A percentile compares a stretch with the other conserved stretches of the same genome.
Evolutionary conservation across 2,113 vertebrate species (phyloP).

Genomic region (Microcebus lehilahytsara): DNA sequence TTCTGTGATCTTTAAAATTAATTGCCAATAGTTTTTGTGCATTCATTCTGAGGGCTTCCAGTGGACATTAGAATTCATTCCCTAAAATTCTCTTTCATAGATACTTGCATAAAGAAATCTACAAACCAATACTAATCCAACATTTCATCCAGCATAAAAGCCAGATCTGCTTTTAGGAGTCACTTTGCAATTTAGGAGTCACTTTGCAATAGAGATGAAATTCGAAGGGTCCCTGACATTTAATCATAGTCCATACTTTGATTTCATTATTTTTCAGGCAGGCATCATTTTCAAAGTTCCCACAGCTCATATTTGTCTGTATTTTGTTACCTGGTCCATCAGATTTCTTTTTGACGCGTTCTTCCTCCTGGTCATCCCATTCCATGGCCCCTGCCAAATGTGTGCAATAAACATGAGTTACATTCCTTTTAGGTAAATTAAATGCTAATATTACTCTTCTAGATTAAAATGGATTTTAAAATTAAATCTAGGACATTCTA

Average conservation of each 20-base stretch:
- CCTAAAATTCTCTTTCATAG: background rate
- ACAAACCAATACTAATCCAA: fast-evolving
- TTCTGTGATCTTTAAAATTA: background rate
- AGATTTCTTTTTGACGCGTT: slow-evolving; percentile 85
- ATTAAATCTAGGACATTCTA: background rate
- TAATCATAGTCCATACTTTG: background rate
- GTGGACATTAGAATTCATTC: background rate
- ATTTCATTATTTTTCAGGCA: background rate
- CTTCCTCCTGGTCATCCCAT: slow-evolving; percentile 84
- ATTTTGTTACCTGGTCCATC: slow-evolving; percentile 86
- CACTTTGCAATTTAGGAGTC: background rate
- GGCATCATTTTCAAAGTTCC: background rate
- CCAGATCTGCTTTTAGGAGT: background rate
- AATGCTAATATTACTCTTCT: background rate
- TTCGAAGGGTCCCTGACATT: background rate
- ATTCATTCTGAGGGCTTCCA: background rate
- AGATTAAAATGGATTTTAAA: background rate
- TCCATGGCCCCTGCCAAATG: slow-evolving; percentile 79
- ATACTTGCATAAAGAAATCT: background rate
- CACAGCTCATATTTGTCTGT: background rate
- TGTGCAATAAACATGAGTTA: background rate
- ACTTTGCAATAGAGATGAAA: background rate
- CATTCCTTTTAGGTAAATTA: background rate
- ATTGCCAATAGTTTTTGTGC: background rate
- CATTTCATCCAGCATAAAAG: background rate